Base-by-base conservation (phyloP, 64 coral and sea anemone species). In the Orbicella faveolata region DNA sequence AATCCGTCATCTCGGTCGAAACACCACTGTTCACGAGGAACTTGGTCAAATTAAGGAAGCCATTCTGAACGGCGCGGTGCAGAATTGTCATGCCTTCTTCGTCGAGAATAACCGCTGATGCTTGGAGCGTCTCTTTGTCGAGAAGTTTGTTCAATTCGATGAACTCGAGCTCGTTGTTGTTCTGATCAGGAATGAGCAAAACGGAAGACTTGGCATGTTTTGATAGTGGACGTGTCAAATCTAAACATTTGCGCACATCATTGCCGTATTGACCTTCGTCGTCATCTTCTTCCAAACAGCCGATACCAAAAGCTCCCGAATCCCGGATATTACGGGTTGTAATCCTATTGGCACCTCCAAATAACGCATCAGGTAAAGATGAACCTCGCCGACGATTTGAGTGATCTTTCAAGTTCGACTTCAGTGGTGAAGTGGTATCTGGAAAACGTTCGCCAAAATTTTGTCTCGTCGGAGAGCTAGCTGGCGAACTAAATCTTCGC, bases 21-120 rank as follows among this genome's bases (percentile, higher is more conserved):
- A 92, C 76, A 18, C 90, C 90, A 79, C 77, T 84, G 41, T 66
- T 87, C 25, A 92, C 52, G 4, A 92, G 90, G 34, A 77, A 87
- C 39, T 81, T 86, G 18, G 75, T 37, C 26, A 87, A 83, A 48
- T 73, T 73, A 19, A 72, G 52, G 51, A 84, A 79, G 18, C 86
- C 68, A 52, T 87, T 92, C 19, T 87, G 84, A 15, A 86, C 90
- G 23, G 90, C 90, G 19, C 90, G 83, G 17, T 87, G 90, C 34
- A 92, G 73, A 52, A 86, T 78, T 25, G 59, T 72, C 62, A 78
- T 77, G 17, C 90, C 90, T 79, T 92, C 84, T 53, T 86, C 53
- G 78, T 85, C 82, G 41, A 21, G 82, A 70, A 85, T 72, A 52
- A 20, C 36, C 3, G 82, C 82, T 25, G 82, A 85, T 14, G 82